Base-by-base conservation (phyloP, 2,113 vertebrate genomes). In the Bubo bubo region DNA sequence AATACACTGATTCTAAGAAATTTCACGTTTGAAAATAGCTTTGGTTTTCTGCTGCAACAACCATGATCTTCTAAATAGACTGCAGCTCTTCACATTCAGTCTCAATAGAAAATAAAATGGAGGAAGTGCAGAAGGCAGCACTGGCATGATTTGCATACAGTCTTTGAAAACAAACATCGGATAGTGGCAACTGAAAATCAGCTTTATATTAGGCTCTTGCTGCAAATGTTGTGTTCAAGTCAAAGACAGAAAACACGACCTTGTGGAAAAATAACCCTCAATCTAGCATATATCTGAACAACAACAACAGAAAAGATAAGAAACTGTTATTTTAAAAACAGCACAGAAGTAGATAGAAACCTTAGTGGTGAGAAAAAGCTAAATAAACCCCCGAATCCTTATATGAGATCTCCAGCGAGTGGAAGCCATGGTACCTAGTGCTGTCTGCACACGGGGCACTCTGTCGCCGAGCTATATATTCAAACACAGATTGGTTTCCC, bases 51-150 rank as follows among this genome's bases (percentile, higher is more conserved):
- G 24, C 50, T 91, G 83, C 63, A 71, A 67, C 37, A 66, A 30
- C 82, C 66, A 49, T 28, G 24, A n/a, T 87, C 64, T 67, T 92
- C 63, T 87, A 88, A 96, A 95, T n/a, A 88, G 63, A 15, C 41
- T 93, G 81, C 58, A 88, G 88, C 75, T 95, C 94, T 93, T 93
- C 92, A 71, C 49, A 14, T 59, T 91, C 86, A 84, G 30, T 56
- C 66, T 87, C 74, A 76, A 79, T 20, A 86, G 77, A 75, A 93
- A 91, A 91, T 94, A 94, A 96, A 95, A 97, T 87, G 91, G 90
- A 95, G 93, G 72, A 88, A 72, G 66, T 72, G 83, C 89, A 95
- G 88, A 94, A 95, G 73, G 80, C 91, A 89, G 91, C 66, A 53
- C 58, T 94, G 59, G 53, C 60, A 47, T 23, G 35, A 94, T 94